A percentile compares a stretch with the other conserved stretches of the same genome.
These are phyloP conservation scores for Pelecanus crispus DNA, from an alignment of 2,113 vertebrate species.

Conservation along the genomic window DNA sequence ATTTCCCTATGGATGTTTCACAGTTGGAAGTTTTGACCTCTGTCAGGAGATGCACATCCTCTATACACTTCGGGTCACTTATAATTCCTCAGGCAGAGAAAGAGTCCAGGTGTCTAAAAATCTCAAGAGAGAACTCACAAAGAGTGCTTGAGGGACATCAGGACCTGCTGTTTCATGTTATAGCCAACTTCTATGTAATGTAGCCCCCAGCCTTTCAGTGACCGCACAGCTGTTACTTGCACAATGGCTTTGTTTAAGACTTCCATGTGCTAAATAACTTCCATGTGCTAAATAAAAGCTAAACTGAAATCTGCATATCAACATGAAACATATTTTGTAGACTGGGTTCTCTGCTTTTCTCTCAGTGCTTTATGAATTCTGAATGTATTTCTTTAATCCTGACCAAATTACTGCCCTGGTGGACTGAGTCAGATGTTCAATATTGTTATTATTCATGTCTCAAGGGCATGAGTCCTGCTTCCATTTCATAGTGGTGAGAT, in stretches of 20 bases:
- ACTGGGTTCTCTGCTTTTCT: not conserved
- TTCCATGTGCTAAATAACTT: not conserved
- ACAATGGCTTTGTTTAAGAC: not conserved
- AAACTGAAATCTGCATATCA: not conserved
- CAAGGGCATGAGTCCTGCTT: not conserved
- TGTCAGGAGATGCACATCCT: not conserved
- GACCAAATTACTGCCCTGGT: not conserved
- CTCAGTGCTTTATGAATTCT: not conserved
- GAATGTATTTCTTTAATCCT: not conserved
- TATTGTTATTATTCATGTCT: not conserved
- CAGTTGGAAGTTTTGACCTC: not conserved
- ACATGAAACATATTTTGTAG: not conserved
- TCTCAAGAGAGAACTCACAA: not conserved
- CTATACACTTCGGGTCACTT: not conserved
- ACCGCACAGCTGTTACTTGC: not conserved
- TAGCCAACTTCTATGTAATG: not conserved
- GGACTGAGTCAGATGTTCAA: not conserved
- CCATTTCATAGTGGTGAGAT: not conserved
- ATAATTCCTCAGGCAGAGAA: not conserved
- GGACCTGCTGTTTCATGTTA: not conserved
- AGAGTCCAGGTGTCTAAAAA: not conserved
- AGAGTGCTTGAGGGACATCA: not conserved
- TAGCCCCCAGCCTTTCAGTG: not conserved
- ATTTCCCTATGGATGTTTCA: not conserved
- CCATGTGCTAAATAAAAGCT: not conserved